Evolutionary conservation across 1,140 invertebrate species (phyloP).

Genomic region (Platorchestia sp.): DNA sequence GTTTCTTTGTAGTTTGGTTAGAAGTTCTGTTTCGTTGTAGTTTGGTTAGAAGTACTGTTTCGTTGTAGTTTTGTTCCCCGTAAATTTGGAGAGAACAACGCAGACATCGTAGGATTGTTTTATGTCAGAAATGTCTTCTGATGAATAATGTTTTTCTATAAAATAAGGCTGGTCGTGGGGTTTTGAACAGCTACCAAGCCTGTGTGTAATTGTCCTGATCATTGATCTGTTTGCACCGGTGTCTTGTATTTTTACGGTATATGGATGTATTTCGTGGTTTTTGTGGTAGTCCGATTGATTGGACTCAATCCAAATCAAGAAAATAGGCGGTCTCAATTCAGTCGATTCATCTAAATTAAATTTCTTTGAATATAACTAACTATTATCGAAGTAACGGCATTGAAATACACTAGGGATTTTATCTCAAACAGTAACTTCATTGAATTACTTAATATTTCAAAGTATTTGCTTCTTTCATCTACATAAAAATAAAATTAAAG

Average conservation of each 20-base stretch:
- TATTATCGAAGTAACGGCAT: neutral
- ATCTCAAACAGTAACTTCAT: neutral
- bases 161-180: neutral
- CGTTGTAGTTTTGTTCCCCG: neutral
- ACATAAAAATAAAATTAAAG: neutral
- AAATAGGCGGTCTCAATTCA: too few relatives aligned
- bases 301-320: too few relatives aligned
- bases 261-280: too few relatives aligned
- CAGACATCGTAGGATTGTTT: neutral
- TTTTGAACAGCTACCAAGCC: neutral
- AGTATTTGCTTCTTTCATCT: neutral
- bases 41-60: neutral
- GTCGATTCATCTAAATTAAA: too few relatives aligned
- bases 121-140: too few relatives aligned
- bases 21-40: too few relatives aligned
- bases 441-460: neutral
- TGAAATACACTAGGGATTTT: neutral
- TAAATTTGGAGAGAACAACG: neutral
- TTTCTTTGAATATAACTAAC: neutral
- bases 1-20: too few relatives aligned
- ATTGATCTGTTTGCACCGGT: neutral
- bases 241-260: too few relatives aligned
- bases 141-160: too few relatives aligned
- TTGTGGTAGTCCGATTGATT: too few relatives aligned
- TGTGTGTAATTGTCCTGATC: neutral